A percentile compares a stretch with the other conserved stretches of the same genome.
Evolutionary conservation across 2,888 invertebrate genomes (phyloP).

Genomic region (Scaptomyza polygonia): DNA sequence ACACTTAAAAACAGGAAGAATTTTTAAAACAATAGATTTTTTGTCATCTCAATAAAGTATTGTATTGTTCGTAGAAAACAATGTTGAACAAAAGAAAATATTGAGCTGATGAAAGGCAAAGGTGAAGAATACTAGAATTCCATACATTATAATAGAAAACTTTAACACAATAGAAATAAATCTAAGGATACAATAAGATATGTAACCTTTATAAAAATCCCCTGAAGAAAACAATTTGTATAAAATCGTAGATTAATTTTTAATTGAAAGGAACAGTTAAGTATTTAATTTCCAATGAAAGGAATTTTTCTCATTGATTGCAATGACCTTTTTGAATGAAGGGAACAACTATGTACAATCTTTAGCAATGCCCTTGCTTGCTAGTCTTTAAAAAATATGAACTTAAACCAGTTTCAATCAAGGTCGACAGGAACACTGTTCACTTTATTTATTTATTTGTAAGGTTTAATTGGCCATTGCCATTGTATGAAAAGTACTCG

Average conservation of each 20-base stretch:
- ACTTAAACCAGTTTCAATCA: slow-evolving; percentile 39
- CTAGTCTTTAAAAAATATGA: slow-evolving; percentile 4
- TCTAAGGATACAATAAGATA: neutral
- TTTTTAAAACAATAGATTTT: neutral
- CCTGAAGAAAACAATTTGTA: neutral
- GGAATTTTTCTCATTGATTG: neutral
- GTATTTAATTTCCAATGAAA: neutral
- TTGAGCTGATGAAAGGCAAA: neutral
- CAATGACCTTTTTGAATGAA: neutral
- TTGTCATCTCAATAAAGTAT: neutral
- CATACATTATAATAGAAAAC: neutral
- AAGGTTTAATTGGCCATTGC: slow-evolving; percentile 15
- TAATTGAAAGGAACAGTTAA: neutral
- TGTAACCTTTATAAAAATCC: neutral
- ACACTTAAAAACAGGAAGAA: neutral
- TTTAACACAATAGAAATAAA: neutral
- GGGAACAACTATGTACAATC: neutral
- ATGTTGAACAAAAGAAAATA: neutral
- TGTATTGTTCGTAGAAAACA: neutral
- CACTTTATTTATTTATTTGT: slow-evolving; percentile 21
- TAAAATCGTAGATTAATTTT: neutral
- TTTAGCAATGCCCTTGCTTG: neutral
- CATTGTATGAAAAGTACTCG: slow-evolving; percentile 6
- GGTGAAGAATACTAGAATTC: neutral
- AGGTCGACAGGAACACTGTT: slow-evolving; percentile 33